Evolutionary conservation across 64 coral and sea anemone genomes (phyloP).

Genomic region (Acropora tenuis): DNA sequence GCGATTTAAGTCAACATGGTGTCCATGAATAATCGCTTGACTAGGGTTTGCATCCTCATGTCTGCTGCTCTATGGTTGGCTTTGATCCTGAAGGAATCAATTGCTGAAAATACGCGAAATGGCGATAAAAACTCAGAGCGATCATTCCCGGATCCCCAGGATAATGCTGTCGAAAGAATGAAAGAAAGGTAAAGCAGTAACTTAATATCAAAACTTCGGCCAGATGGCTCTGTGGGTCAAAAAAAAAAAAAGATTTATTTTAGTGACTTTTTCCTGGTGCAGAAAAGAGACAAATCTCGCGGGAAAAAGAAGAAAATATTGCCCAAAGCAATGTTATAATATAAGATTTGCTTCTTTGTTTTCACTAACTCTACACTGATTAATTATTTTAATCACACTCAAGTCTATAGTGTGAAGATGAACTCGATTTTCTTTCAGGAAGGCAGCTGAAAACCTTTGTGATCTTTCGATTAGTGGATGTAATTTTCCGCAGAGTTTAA

Average conservation of each 20-base stretch:
- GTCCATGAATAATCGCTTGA: neutral
- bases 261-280: too few relatives aligned
- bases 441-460: neutral
- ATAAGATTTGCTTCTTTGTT: neutral
- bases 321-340: too few relatives aligned
- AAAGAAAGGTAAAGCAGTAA: neutral
- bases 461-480: neutral
- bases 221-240: too few relatives aligned
- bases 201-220: neutral
- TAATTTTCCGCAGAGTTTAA: neutral
- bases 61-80: neutral
- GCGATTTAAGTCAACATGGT: neutral
- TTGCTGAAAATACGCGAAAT: neutral
- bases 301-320: too few relatives aligned
- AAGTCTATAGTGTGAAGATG: neutral
- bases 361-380: too few relatives aligned
- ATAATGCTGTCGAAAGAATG: neutral
- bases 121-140: neutral
- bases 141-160: neutral
- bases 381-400: too few relatives aligned
- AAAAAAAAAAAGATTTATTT: too few relatives aligned
- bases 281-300: too few relatives aligned
- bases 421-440: conserved; percentile 7
- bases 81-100: neutral
- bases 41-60: neutral